Evolutionary conservation across 1,140 invertebrate genomes (phyloP), one percentile per base, ranked within the genome.

Genomic region (Nilaparvata lugens): DNA sequence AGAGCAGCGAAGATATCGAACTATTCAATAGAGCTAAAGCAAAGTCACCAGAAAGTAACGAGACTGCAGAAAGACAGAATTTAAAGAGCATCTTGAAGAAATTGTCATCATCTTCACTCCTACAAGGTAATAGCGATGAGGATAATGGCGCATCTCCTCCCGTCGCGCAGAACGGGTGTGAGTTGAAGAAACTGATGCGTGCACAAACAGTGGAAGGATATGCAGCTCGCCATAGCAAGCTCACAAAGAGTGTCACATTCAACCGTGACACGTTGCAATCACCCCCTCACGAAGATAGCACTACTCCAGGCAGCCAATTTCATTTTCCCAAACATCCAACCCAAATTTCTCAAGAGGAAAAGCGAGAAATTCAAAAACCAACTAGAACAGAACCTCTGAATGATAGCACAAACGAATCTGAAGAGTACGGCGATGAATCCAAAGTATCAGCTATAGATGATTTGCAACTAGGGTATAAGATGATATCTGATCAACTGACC

Each of bases 201-300:
- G 87, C 88, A 35, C 89, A 86, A 52, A 92, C 89, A 45, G 78
- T 92, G 60, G 86, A 89, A 76, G 91, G 89, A 48, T 93, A 91
- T 73, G 89, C 87, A 21, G 89, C 88, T 31, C 78, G 90, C 70
- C 89, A 91, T 73, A 87, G 87, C 59, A 93, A 92, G 72, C 82
- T 93, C 69, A 82, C 87, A 38, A 93, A 93, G 78, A 91, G 89
- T 74, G 88, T 92, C 54, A 92, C 89, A 55, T 92, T 92, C 75
- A 88, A 92, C 73, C 79, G 88, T 62, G 85, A 88, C 71, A 91
- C 88, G 59, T 77, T 91, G 68, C 85, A 85, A 63, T 89, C 87
- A 67, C 87, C 88, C 54, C 87, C 88, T 14, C 62, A 66, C n/a
- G 63, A 16, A 19, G 7, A 51, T 23, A 4, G 21, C 48, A 13